A percentile compares a stretch with the other conserved stretches of the same genome.
These are phyloP conservation scores for Esox lucius DNA, from an alignment of 2,797 vertebrate genomes.

Conservation along the genomic window DNA sequence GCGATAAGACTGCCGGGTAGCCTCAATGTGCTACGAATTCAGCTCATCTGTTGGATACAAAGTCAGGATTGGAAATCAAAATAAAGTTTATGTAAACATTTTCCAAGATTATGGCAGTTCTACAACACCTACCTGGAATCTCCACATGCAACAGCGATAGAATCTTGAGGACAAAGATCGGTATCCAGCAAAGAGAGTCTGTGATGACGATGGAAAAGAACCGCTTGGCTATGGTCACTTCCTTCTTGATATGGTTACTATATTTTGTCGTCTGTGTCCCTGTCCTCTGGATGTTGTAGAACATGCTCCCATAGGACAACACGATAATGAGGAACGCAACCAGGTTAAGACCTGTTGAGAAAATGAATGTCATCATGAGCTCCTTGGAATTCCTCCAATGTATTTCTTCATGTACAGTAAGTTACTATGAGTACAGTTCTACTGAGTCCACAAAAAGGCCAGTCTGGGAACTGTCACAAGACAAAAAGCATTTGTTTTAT, in stretches of 20 bases:
- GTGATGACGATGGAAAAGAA: conserved; percentile 99
- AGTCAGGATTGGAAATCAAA: neutral
- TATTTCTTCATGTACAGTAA: neutral
- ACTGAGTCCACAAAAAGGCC: neutral
- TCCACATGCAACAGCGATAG: conserved; percentile 92
- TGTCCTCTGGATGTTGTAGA: conserved; percentile 93
- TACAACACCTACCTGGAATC: conserved; percentile 86
- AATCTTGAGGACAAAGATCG: conserved; percentile 95
- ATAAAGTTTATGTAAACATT: neutral
- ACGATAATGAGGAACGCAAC: conserved; percentile 94
- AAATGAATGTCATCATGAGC: neutral
- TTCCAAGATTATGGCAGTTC: conserved; percentile 18
- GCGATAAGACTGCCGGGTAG: neutral
- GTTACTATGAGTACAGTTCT: neutral
- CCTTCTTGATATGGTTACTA: conserved; percentile 93
- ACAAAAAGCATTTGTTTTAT: neutral
- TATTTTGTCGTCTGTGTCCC: conserved; percentile 88
- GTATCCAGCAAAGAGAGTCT: conserved; percentile 97
- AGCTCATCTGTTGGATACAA: neutral
- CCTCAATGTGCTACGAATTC: neutral
- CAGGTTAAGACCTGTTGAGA: conserved; percentile 87
- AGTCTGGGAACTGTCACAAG: neutral
- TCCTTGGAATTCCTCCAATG: neutral
- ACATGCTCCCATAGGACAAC: conserved; percentile 97
- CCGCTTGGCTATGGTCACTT: conserved; percentile 92